phyloP scores from a whole-genome alignment of 2,113 vertebrate species.

The Oreochromis niloticus region DNA sequence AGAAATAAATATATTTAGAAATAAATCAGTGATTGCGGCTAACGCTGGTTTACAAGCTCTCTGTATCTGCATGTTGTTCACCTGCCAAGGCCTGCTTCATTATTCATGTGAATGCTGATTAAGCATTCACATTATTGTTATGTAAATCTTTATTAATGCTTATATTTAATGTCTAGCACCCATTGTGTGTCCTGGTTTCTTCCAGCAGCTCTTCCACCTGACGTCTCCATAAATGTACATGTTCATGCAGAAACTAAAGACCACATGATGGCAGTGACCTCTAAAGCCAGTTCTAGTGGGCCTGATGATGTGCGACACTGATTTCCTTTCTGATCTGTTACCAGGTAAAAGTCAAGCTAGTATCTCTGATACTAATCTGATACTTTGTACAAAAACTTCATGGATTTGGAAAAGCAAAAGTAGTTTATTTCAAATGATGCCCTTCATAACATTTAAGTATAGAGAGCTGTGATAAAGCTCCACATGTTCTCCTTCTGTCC shows the following conservation, averaged over 20 bases:
- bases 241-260: neutral
- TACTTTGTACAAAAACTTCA: neutral
- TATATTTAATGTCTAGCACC: too few relatives aligned
- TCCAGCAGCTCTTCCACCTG: neutral
- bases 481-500: neutral
- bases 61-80: neutral
- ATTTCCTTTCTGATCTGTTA: neutral
- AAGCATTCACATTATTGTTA: neutral
- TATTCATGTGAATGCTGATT: neutral
- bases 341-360: neutral
- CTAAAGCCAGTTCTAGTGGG: neutral
- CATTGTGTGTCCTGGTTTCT: neutral
- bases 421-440: neutral
- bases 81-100: neutral
- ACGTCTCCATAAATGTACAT: neutral
- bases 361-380: neutral
- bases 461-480: neutral
- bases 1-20: neutral
- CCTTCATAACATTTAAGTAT: neutral
- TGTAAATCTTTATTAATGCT: neutral
- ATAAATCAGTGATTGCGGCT: accelerated
- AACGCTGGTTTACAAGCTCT: neutral
- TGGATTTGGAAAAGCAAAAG: neutral
- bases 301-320: neutral
- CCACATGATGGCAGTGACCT: neutral